Base-by-base conservation (phyloP, 35 echinoderm and acorn worm genomes). In the Ptychodera flava region DNA sequence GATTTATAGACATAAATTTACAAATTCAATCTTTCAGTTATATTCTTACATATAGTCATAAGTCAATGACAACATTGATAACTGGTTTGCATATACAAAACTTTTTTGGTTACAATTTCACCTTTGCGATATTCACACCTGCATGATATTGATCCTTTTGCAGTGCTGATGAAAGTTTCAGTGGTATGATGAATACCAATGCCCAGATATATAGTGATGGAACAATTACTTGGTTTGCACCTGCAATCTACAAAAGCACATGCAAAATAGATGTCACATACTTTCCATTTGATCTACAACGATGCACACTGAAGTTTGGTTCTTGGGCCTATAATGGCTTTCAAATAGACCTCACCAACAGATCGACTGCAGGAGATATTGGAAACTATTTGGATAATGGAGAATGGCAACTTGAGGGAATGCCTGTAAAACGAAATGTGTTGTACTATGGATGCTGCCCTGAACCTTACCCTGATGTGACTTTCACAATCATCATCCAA, bases 231-330 rank as follows among this genome's bases (percentile, higher is more conserved):
- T 98, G 92, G 92, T 91, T 92, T 80, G 90, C 95, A 27, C 95
- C 95, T 12, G 95, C 95, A n/a, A 98, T 98, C 80, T 98, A 92
- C 85, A 94, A 91, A 27, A 98, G 95, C 79, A 94, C 95, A 1
- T 98, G 95, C 53, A 94, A 98, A 82, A 94, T 98, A 14, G 92
- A 98, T 64, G 90, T 98, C 30, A 88, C 87, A 16, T 94, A 92
- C 81, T 98, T 98, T 82, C 95, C 95, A 16, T 98, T 98, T 35
- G 95, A 98, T 77, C 90, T 92, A 78, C 95, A 98, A 78, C 36
- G 81, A 14, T 98, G 95, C 36, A 15, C 35, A 16, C 28, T 98
- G 16, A 94, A 90, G 36, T 98, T 98, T 79, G 92, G 95, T 0
- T 98, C 95, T 16, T 98, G 95, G 95, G 92, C 95, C 27, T 94